A percentile compares a stretch with the other conserved stretches of the same genome.
Evolutionary conservation across 2,797 vertebrate species (phyloP).

Genomic region (Manis crassicaudata): DNA sequence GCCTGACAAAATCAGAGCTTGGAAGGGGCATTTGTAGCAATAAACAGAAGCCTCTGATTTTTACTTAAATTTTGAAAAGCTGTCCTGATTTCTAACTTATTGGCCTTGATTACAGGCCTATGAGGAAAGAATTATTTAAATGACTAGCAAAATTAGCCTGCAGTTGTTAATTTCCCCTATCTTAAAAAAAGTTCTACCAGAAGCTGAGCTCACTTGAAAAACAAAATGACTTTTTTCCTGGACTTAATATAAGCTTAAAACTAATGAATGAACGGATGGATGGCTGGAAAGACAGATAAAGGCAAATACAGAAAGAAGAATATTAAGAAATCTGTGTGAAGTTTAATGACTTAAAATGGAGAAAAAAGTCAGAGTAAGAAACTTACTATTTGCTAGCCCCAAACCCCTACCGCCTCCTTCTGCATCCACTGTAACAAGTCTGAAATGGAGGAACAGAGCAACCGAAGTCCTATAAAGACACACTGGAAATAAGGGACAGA

Average conservation of each 20-base stretch:
- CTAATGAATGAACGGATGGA: background rate
- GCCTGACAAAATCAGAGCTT: background rate
- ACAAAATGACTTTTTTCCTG: background rate
- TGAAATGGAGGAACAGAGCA: background rate
- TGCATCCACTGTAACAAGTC: background rate
- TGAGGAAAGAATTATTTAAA: slow-evolving; percentile 57
- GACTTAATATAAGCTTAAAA: slow-evolving; percentile 17
- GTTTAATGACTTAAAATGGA: slow-evolving; percentile 33
- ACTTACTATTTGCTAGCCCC: background rate
- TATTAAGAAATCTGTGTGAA: background rate
- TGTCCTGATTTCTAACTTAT: slow-evolving; percentile 32
- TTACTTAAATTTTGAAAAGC: slow-evolving; percentile 51
- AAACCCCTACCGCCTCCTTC: background rate
- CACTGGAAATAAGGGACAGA: background rate
- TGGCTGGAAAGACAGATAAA: background rate
- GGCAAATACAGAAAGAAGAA: background rate
- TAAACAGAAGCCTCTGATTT: slow-evolving; percentile 40
- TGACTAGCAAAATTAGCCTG: slow-evolving; percentile 40
- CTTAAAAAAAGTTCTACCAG: background rate
- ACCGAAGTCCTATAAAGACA: background rate
- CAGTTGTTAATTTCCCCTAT: slow-evolving; percentile 27
- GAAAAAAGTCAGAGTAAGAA: background rate
- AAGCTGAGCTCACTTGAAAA: slow-evolving; percentile 9
- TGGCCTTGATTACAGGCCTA: slow-evolving; percentile 32
- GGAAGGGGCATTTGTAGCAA: background rate